phyloP scores from a whole-genome alignment of 1,140 invertebrate species.

The Amyelois transitella region DNA sequence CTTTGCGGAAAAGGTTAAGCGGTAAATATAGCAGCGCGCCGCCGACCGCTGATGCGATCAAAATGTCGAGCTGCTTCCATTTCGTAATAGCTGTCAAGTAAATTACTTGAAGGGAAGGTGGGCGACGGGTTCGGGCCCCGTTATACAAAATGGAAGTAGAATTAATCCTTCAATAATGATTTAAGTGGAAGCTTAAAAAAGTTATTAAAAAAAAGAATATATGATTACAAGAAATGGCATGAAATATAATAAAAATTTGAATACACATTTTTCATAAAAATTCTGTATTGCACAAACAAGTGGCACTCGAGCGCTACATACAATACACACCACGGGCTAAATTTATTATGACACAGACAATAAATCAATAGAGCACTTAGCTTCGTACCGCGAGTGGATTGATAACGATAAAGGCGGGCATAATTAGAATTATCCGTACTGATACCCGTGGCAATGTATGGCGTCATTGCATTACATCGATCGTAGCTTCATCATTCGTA shows the following conservation, averaged over 20 bases:
- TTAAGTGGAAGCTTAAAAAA: too few species aligned
- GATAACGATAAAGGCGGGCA: conserved; percentile 30
- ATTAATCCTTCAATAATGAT: not conserved
- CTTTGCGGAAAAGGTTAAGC: conserved; percentile 24
- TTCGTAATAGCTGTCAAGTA: conserved; percentile 4
- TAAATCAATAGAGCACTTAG: conserved; percentile 24
- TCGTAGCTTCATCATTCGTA: conserved; percentile 26
- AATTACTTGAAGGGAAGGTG: not conserved
- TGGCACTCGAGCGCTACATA: conserved; percentile 2
- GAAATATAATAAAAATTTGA: too few species aligned
- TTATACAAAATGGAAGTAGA: not conserved
- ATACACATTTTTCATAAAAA: too few species aligned
- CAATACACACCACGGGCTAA: not conserved
- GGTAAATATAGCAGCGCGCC: conserved; percentile 18
- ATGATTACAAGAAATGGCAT: not conserved
- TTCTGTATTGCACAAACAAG: conserved; percentile 1
- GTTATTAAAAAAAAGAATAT: too few species aligned
- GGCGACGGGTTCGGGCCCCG: not conserved
- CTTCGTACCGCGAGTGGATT: conserved; percentile 8
- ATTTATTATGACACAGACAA: conserved; percentile 13
- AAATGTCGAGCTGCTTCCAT: conserved; percentile 4
- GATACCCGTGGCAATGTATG: conserved; percentile 24
- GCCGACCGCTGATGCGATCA: conserved; percentile 8
- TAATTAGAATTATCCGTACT: conserved; percentile 22
- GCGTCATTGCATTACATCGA: conserved; percentile 42